A percentile compares a stretch with the other conserved stretches of the same genome.
Conservation (phyloP, 2,113 vertebrate species). For the Oceanodroma tethys region DNA sequence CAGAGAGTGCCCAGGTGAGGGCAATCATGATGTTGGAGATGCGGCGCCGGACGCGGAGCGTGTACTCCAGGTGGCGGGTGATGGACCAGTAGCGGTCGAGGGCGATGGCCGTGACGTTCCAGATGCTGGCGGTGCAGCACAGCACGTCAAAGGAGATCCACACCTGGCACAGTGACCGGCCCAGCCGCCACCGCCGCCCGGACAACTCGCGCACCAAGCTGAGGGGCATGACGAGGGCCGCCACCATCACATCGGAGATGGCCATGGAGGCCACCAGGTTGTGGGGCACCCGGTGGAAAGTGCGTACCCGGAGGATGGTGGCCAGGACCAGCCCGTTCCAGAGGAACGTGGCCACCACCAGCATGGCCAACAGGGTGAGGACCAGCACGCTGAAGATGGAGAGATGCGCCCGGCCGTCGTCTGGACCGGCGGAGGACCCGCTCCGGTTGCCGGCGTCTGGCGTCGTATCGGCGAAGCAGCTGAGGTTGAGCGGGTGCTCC, state of each 20-base stretch:
- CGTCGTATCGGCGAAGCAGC: neutral
- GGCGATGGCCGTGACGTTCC: slow-evolving; percentile 95
- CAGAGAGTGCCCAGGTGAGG: slow-evolving; percentile 89
- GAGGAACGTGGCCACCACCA: slow-evolving; percentile 89
- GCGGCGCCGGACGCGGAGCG: slow-evolving; percentile 82
- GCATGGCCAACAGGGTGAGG: slow-evolving; percentile 84
- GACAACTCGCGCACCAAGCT: slow-evolving; percentile 89
- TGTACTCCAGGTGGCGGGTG: slow-evolving; percentile 92
- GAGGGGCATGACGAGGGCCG: slow-evolving; percentile 92
- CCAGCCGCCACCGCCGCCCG: slow-evolving; percentile 86
- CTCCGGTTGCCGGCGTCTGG: slow-evolving; percentile 32
- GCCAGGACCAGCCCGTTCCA: slow-evolving; percentile 94
- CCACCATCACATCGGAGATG: slow-evolving; percentile 92
- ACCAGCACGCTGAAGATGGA: slow-evolving; percentile 85
- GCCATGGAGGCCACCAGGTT: slow-evolving; percentile 97
- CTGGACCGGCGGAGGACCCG: neutral
- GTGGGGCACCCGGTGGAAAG: slow-evolving; percentile 94
- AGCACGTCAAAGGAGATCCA: slow-evolving; percentile 95
- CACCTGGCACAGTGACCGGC: slow-evolving; percentile 86
- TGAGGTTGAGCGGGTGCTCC: slow-evolving; percentile 55
- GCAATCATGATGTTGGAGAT: slow-evolving; percentile 92
- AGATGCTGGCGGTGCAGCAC: slow-evolving; percentile 98
- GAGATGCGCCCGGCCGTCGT: slow-evolving; percentile 43
- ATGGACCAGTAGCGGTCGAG: slow-evolving; percentile 98
- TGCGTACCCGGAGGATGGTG: slow-evolving; percentile 89